These are phyloP conservation scores for Plectus sambesii DNA, from an alignment of 1,140 invertebrate species.

Conservation along the genomic window DNA sequence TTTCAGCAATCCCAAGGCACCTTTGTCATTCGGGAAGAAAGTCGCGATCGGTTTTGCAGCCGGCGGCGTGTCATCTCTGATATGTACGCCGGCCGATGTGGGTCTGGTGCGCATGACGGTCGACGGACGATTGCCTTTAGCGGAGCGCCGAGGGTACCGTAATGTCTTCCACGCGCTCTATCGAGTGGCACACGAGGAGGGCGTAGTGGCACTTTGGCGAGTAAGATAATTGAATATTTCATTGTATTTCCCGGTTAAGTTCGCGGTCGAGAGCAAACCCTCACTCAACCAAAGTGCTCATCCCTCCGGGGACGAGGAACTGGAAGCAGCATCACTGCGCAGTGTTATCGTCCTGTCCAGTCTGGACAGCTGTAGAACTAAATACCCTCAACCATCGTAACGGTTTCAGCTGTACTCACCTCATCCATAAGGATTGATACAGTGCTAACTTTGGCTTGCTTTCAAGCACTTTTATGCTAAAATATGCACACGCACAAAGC, in stretches of 20 bases:
- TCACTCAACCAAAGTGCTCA: too few relatives aligned
- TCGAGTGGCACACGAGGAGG: conserved; percentile 79
- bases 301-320: too few relatives aligned
- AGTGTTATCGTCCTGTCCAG: too few relatives aligned
- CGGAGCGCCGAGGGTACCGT: conserved; percentile 78
- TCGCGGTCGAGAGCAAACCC: too few relatives aligned
- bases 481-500: too few relatives aligned
- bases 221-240: conserved; percentile 60
- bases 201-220: conserved; percentile 73
- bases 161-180: conserved; percentile 79
- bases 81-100: conserved; percentile 84
- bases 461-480: too few relatives aligned
- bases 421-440: too few relatives aligned
- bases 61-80: conserved; percentile 71
- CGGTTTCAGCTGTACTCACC: too few relatives aligned
- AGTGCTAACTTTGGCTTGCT: too few relatives aligned
- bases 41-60: conserved; percentile 64
- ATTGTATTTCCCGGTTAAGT: conserved; percentile 51
- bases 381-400: too few relatives aligned
- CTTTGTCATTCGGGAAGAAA: conserved; percentile 56
- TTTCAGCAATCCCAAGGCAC: conserved; percentile 46
- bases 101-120: conserved; percentile 88
- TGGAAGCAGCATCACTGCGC: too few relatives aligned
- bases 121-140: conserved; percentile 74
- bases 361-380: too few relatives aligned